Conservation (phyloP, 2,113 vertebrate genomes). For the Passer montanus region DNA sequence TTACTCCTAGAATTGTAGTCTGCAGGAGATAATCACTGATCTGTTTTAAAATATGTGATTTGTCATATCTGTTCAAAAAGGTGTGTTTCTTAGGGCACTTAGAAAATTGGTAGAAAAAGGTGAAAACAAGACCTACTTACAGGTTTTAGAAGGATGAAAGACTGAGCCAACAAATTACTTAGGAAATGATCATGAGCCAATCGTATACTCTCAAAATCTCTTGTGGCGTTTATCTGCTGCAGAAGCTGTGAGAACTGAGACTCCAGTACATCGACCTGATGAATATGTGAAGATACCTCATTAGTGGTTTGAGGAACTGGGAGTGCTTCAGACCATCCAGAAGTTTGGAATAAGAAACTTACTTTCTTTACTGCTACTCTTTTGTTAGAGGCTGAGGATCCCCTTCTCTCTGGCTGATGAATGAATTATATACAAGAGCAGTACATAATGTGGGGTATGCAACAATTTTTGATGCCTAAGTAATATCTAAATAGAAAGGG, state of each 20-base stretch:
- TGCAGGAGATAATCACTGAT: not conserved
- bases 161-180: conserved; percentile 95
- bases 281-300: not conserved
- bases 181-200: conserved; percentile 96
- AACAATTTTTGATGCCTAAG: not conserved
- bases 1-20: not conserved
- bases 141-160: conserved; percentile 96
- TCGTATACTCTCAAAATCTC: conserved; percentile 96
- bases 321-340: not conserved
- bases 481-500: not conserved
- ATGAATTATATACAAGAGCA: not conserved
- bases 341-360: not conserved
- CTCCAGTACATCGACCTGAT: conserved; percentile 94
- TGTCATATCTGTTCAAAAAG: not conserved
- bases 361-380: not conserved
- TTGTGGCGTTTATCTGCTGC: conserved; percentile 92
- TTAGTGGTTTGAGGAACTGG: not conserved
- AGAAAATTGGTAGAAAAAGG: not conserved
- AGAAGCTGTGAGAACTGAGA: conserved; percentile 98
- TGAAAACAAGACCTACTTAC: conserved; percentile 69
- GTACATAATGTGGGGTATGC: not conserved
- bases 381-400: not conserved
- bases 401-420: not conserved
- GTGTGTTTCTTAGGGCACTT: not conserved
- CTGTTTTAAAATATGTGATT: not conserved